Percentiles rank a stretch among this genome's conserved stretches.
Evolutionary conservation across 2,113 vertebrate genomes (phyloP).

Genomic region (Tringa solitaria): DNA sequence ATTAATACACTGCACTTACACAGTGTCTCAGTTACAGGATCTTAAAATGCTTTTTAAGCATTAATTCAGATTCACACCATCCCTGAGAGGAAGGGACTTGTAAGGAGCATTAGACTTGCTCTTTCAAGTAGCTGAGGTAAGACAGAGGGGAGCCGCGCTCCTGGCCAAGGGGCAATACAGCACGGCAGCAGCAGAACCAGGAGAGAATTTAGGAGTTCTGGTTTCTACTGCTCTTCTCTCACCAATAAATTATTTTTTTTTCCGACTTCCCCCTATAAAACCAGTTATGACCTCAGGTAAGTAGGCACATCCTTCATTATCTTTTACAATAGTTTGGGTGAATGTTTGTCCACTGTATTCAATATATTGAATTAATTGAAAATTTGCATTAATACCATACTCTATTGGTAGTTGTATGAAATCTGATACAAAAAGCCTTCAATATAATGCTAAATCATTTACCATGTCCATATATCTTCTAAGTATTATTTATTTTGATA

Average conservation of each 20-base stretch:
- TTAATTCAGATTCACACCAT: constrained; percentile 11
- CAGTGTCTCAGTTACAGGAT: constrained; percentile 19
- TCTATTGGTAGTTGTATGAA: neutral
- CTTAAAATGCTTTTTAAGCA: constrained; percentile 37
- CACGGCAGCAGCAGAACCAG: neutral
- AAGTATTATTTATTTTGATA: neutral
- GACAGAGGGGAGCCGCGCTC: neutral
- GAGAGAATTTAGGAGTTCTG: neutral
- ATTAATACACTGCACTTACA: constrained; percentile 35
- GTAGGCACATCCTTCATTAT: neutral
- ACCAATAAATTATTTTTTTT: neutral
- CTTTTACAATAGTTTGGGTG: neutral
- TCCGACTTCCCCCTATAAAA: neutral
- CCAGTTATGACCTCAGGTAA: neutral
- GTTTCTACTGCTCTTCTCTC: neutral
- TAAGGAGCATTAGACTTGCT: neutral
- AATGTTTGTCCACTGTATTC: neutral
- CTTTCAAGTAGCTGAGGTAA: neutral
- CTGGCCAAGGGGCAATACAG: neutral
- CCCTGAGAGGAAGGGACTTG: neutral
- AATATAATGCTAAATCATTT: neutral
- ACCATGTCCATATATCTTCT: neutral
- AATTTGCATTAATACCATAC: neutral
- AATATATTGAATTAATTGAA: neutral
- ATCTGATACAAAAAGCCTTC: neutral